These are phyloP conservation scores for Tiaroga cobitis DNA, from an alignment of 2,797 vertebrate genomes.

Conservation along the genomic window DNA sequence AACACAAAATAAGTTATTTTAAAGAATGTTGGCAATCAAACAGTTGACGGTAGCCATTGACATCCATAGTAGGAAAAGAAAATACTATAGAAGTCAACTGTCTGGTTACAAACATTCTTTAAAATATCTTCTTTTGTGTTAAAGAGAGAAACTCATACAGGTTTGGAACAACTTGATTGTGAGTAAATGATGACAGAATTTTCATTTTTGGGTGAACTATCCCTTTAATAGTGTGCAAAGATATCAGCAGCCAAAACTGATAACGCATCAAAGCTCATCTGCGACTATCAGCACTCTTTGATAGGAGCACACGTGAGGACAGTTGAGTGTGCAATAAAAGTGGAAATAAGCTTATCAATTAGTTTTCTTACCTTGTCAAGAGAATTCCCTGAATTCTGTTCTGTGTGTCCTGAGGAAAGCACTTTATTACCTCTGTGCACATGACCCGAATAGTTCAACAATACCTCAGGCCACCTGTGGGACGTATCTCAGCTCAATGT, in stretches of 20 bases:
- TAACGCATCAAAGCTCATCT: conserved; percentile 36
- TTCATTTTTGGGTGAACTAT: not conserved
- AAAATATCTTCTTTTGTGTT: too few relatives aligned
- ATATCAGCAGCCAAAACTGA: conserved; percentile 18
- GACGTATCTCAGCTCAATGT: not conserved
- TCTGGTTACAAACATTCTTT: too few relatives aligned
- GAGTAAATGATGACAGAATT: too few relatives aligned
- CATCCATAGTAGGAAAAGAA: too few relatives aligned
- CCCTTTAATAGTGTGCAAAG: not conserved
- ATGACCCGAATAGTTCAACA: not conserved
- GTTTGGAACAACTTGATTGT: too few relatives aligned
- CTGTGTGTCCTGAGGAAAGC: not conserved
- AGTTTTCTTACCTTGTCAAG: conserved; percentile 28
- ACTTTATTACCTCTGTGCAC: not conserved
- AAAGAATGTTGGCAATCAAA: too few relatives aligned
- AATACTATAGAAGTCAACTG: too few relatives aligned
- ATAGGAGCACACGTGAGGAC: conserved; percentile 40
- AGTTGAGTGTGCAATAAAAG: conserved; percentile 10
- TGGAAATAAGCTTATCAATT: conserved; percentile 3
- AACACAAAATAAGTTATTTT: too few relatives aligned
- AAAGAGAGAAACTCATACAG: too few relatives aligned
- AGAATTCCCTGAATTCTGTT: not conserved
- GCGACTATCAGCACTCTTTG: conserved; percentile 8
- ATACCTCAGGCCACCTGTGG: not conserved
- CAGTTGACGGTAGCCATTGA: too few relatives aligned